These are phyloP conservation scores for Semicossyphus pulcher DNA, from an alignment of 2,113 vertebrate species.

Conservation along the genomic window DNA sequence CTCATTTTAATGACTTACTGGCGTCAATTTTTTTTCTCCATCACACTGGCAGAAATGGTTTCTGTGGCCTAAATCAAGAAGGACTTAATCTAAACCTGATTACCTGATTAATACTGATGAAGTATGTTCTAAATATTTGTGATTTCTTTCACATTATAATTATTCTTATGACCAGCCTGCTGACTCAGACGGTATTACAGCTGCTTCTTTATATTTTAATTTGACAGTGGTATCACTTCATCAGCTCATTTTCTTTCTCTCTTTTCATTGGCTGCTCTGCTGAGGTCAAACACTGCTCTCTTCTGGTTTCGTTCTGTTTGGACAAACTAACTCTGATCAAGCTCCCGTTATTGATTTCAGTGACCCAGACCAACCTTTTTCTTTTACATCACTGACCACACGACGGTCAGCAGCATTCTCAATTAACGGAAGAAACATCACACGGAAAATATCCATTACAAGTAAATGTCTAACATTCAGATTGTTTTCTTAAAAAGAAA, in stretches of 20 bases:
- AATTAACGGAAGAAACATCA: not conserved
- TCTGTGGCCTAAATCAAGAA: not conserved
- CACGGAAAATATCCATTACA: not conserved
- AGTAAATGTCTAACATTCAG: not conserved
- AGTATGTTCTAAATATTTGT: slow-evolving; percentile 3
- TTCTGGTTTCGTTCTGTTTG: not conserved
- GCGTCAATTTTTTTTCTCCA: not conserved
- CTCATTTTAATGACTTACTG: not conserved
- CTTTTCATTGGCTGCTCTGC: not conserved
- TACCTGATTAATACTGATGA: not conserved
- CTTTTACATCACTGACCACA: not conserved
- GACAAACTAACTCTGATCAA: not conserved
- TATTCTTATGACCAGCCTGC: not conserved
- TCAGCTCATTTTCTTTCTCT: not conserved
- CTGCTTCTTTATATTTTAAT: too few relatives aligned
- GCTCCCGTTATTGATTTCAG: not conserved
- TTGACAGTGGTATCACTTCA: not conserved
- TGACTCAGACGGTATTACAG: not conserved
- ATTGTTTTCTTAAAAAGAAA: too few relatives aligned
- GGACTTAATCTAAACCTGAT: not conserved
- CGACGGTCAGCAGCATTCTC: not conserved
- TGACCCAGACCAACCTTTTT: not conserved
- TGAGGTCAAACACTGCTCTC: slow-evolving; percentile 9
- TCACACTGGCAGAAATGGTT: not conserved
- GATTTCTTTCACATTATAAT: not conserved